Evolutionary conservation across 2,797 vertebrate genomes (phyloP), one percentile per base, ranked within the genome.

Genomic region (Onychomys torridus): DNA sequence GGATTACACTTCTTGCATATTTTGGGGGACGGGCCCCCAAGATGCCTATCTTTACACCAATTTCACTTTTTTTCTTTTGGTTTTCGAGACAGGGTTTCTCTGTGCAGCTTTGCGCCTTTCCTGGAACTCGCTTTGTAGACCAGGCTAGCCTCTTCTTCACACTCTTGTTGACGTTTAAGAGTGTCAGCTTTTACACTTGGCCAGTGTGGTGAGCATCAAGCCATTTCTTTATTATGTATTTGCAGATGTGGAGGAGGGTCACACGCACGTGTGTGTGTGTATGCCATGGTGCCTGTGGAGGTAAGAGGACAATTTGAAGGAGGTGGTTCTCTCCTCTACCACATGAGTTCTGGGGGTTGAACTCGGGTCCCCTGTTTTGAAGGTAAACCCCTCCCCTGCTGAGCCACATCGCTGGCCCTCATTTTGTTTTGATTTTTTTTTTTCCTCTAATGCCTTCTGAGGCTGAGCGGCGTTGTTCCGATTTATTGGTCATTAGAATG

Each of bases 391-490:
- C 81, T 16, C 16, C 27, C 13, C 25, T 3, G 52, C n/a, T 29
- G n/a, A 82, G 79, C n/a, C 23, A 40, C 7, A 4, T 17, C 11
- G 19, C 32, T n/a, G 49, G 3, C 14, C 14, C n/a, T 61, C 79
- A 1, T 89, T 94, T 81, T 52, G n/a, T 93, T 93, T 95, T 40
- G 37, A 13, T 85, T n/a, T 90, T 81, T 87, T 27, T 69, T 89
- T 55, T 29, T 27, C 21, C 25, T 0, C 57, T 76, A 67, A 61
- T 71, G 73, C 23, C n/a, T 88, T 8, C 21, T 29, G n/a, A 95
- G 73, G 23, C 32, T 27, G 12, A 91, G 57, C 32, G 65, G 43
- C 57, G 73, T 67, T 90, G 73, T 46, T 21, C 61, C 2, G 79
- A 49, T 73, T 59, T 84, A 37, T 40, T 63, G n/a, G 43, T 10